Conservation (phyloP, 2,888 invertebrate species). For the Dinocampus coccinellae region DNA sequence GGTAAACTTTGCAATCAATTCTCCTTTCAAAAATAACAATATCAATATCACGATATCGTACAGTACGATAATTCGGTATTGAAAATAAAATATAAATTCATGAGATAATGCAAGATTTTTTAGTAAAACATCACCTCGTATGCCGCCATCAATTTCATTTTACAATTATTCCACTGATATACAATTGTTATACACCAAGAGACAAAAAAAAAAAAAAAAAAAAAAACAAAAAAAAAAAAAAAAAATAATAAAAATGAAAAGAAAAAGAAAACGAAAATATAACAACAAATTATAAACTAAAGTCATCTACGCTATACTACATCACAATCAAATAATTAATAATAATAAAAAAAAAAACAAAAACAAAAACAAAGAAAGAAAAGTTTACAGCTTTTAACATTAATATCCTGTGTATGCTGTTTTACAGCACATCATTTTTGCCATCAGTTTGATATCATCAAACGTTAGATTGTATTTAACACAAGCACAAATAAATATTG, state of each 20-base stretch:
- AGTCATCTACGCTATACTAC: conserved; percentile 46
- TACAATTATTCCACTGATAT: conserved; percentile 10
- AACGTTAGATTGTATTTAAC: conserved; percentile 38
- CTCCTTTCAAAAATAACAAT: not conserved
- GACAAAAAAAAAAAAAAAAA: not conserved
- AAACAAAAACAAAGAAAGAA: too few species aligned
- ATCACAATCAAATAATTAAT: conserved; percentile 50
- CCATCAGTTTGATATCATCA: conserved; percentile 20
- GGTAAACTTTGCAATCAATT: not conserved
- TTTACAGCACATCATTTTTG: conserved; percentile 11
- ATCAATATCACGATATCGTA: not conserved
- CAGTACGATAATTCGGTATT: not conserved
- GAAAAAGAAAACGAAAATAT: not conserved
- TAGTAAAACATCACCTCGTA: conserved; percentile 54
- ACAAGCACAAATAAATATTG: conserved; percentile 53
- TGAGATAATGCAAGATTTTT: conserved; percentile 60
- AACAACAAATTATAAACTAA: conserved; percentile 29
- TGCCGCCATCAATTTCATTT: conserved; percentile 35
- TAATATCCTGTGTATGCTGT: conserved; percentile 42
- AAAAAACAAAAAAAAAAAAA: not conserved
- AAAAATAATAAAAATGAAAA: too few species aligned
- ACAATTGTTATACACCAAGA: conserved; percentile 23
- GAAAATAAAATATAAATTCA: conserved; percentile 2
- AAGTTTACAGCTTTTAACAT: conserved; percentile 43
- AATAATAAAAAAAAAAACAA: too few species aligned